Evolutionary conservation across 2,113 vertebrate species (phyloP), one percentile per base, ranked within the genome.

Genomic region (Myrmecophaga tridactyla): DNA sequence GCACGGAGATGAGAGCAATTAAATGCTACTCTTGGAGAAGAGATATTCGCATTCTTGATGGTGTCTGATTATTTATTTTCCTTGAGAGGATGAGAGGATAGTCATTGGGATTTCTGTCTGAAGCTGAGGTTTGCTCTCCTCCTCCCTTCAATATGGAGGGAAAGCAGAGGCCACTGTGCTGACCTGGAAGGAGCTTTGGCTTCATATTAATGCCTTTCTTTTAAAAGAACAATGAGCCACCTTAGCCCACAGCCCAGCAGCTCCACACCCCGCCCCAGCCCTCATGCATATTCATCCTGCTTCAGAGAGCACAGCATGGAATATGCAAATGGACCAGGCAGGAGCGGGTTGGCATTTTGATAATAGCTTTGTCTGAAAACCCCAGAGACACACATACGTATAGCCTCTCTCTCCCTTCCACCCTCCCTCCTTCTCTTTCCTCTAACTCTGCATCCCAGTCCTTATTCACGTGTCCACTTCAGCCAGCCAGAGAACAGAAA

Each of bases 241-340:
- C 92, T 94, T 88, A 94, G 77, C 88, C 87, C 70, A 31, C 39
- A 96, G 90, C 95, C 86, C 72, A 18, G 84, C 87, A 94, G 82
- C 90, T 53, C 90, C 86, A 63, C 58, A 4, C 20, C 29, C 56
- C 25, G 6, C 89, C 88, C 77, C 62, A 58, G 51, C 53, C 82
- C 83, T 97, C 90, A 98, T 97, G 98, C 96, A 97, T 98, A 98
- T 98, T 97, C 97, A 98, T 97, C 70, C 60, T 85, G 95, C 93
- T 97, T 97, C 89, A 96, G 96, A 96, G 95, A 94, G 90, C 95
- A 93, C 96, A 95, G 96, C 92, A 41, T 94, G 97, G 94, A 95
- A 93, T 97, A 97, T 97, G 97, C 96, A 98, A 98, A 97, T 97
- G 6, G 29, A 63, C 92, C 95, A 97, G 82, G 88, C 94, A 92